Evolutionary conservation across 1,140 invertebrate genomes (phyloP).

Genomic region (Ylistrum balloti): DNA sequence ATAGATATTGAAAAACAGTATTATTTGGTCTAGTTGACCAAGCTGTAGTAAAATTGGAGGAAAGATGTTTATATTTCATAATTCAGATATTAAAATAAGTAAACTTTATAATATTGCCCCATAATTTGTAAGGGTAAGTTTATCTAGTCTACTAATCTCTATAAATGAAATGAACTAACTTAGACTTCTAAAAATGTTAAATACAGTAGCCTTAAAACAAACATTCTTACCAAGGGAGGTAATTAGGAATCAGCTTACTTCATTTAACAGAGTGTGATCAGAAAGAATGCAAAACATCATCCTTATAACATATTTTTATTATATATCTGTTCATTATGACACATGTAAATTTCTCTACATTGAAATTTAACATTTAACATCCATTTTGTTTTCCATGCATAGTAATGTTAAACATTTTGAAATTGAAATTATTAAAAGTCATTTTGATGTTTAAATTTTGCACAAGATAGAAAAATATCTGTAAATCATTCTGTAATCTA

Average conservation of each 20-base stretch:
- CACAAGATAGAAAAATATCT: no score
- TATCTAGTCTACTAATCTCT: not conserved
- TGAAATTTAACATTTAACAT: no score
- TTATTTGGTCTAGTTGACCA: constrained; percentile 9
- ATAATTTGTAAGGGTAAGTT: not conserved
- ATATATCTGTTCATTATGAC: no score
- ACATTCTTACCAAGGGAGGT: not conserved
- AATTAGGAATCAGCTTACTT: not conserved
- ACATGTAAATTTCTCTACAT: no score
- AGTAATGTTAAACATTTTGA: no score
- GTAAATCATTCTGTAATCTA: no score
- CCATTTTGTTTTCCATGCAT: no score
- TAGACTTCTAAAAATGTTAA: not conserved
- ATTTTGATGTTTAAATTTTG: no score
- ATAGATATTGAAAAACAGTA: not conserved
- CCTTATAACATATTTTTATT: not conserved
- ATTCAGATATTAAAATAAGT: not conserved
- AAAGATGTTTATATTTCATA: not conserved
- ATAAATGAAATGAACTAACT: not conserved
- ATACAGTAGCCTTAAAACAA: no score
- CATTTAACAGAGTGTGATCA: no score
- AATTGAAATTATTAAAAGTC: no score
- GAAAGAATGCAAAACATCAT: not conserved
- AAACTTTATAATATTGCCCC: not conserved
- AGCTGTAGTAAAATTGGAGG: not conserved